These are phyloP conservation scores for Patella pellucida DNA, from an alignment of 2,888 invertebrate species.

Conservation along the genomic window DNA sequence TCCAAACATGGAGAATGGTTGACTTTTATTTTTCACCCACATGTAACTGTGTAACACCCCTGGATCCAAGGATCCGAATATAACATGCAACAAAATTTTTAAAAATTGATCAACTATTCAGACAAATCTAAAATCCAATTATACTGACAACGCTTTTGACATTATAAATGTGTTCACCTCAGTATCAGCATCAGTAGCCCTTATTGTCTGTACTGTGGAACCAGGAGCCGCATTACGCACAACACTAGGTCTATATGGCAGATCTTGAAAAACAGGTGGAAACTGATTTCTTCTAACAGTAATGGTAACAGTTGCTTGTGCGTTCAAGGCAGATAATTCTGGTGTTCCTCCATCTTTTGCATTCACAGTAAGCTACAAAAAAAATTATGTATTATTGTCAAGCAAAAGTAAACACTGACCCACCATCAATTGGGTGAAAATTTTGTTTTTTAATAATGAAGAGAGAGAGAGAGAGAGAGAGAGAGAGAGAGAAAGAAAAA, in stretches of 20 bases:
- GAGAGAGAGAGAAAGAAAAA: too few species aligned
- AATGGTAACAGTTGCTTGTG: constrained; percentile 42
- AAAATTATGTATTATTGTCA: not conserved
- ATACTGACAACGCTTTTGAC: not conserved
- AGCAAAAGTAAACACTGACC: too few species aligned
- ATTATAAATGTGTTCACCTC: constrained; percentile 24
- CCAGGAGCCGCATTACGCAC: constrained; percentile 46
- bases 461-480: too few species aligned
- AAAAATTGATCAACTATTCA: too few species aligned
- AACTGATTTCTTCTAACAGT: constrained; percentile 48
- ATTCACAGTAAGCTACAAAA: constrained; percentile 50
- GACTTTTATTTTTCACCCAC: too few species aligned
- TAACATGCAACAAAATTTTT: too few species aligned
- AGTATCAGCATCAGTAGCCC: constrained; percentile 47
- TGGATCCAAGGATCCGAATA: too few species aligned
- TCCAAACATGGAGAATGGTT: too few species aligned
- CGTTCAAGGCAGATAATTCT: constrained; percentile 40
- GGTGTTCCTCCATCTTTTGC: constrained; percentile 61
- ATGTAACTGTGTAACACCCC: too few species aligned
- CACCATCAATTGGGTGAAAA: too few species aligned
- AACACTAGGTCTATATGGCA: constrained; percentile 41
- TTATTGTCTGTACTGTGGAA: constrained; percentile 33
- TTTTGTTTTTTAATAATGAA: too few species aligned
- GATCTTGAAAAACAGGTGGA: constrained; percentile 41
- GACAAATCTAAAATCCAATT: too few species aligned